Base-by-base conservation (phyloP, 1,140 invertebrate genomes). In the Maconellicoccus hirsutus region DNA sequence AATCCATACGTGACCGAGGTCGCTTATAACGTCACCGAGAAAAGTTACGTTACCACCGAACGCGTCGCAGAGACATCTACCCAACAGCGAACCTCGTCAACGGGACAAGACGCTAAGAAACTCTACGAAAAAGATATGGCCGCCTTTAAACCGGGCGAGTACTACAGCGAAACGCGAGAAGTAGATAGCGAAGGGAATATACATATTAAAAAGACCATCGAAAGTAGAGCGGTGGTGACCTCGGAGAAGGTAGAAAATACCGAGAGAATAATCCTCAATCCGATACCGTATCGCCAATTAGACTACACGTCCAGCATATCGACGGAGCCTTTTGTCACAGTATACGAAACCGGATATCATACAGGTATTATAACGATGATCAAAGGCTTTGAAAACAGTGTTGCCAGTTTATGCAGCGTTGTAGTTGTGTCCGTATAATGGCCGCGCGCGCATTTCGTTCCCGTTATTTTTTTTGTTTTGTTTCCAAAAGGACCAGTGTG, bases 111-210 rank as follows among this genome's bases (percentile, higher is more conserved):
- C 73, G 82, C 83, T 16, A 79, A 83, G 71, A 75, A 80, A 70
- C 78, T 81, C 72, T 73, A 84, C 71, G 75, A 79, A 74, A 77
- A 82, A 52, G 84, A 82, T 63, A 80, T 84, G 29, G 77, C 81
- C 29, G 76, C 80, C 23, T 84, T 84, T 74, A 78, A 78, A 69
- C 81, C 82, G 52, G 82, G 82, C 21, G 81, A 84, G 75, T 79
- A 83, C 70, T 77, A 81, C 4, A 74, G 78, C 59, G 82, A 84
- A 77, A 80, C 78, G 25, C 77, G 81, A 75, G 79, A 81, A 73
- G 76, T 81, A 0, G 83, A 84, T 76, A 77, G 76, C 59, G 75
- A 79, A 73, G 83, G 83, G 4, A 84, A 83, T 74, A 78, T 84
- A 23, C 82, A 83, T 74, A 77, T 83, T 12, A 82, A 79, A 73